These are phyloP conservation scores for Nudaria mundana DNA, from an alignment of 2,888 invertebrate genomes.

Conservation along the genomic window DNA sequence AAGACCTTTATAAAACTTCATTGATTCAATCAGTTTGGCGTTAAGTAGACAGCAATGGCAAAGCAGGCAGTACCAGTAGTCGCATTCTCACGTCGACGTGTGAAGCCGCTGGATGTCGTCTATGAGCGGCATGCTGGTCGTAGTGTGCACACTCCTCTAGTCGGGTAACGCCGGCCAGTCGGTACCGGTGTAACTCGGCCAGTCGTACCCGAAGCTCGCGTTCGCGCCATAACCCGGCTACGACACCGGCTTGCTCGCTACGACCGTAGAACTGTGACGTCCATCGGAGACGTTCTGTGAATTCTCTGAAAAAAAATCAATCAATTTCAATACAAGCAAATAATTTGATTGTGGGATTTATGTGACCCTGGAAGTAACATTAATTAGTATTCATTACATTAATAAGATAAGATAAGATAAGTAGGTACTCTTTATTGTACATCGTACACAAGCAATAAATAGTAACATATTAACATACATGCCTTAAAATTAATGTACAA, in stretches of 20 bases:
- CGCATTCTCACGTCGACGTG: constrained; percentile 80
- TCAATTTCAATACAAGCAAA: no score
- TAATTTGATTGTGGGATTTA: no score
- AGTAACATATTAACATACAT: no score
- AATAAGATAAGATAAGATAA: no score
- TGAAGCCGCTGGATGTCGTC: constrained; percentile 71
- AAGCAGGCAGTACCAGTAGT: constrained; percentile 39
- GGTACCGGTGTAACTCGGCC: constrained; percentile 89
- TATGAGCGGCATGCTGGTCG: constrained; percentile 87
- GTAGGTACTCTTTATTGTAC: no score
- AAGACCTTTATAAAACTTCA: no score
- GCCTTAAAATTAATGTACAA: no score
- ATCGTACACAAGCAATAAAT: no score
- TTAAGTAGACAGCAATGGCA: not conserved
- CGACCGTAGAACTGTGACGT: constrained; percentile 94
- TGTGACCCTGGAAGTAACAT: no score
- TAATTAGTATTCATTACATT: no score
- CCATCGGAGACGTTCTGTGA: constrained; percentile 91
- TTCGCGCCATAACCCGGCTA: constrained; percentile 90
- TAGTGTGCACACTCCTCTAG: constrained; percentile 93
- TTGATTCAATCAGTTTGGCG: not conserved
- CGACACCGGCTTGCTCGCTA: constrained; percentile 90
- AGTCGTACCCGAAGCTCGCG: constrained; percentile 91
- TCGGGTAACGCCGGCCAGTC: constrained; percentile 91
- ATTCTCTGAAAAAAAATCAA: constrained; percentile 77